Conservation (phyloP, 2,797 vertebrate species). For the Sebastes alutus region DNA sequence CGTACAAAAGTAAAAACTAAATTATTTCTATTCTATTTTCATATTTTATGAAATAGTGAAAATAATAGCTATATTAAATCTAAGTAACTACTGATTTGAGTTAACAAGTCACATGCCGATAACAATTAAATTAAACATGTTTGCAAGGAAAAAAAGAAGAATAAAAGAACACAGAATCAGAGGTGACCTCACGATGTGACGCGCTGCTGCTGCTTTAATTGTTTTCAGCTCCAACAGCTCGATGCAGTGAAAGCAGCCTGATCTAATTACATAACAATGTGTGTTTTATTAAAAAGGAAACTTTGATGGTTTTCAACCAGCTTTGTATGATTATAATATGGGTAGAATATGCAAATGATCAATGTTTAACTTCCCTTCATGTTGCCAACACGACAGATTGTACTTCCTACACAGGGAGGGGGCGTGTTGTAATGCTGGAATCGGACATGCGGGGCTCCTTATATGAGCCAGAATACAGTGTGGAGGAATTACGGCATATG, state of each 20-base stretch:
- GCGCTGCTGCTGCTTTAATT: conserved; percentile 1
- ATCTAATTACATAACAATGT: neutral
- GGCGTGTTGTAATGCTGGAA: neutral
- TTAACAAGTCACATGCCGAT: neutral
- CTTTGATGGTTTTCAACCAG: neutral
- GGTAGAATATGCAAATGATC: neutral
- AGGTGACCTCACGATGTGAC: neutral
- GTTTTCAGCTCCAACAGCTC: neutral
- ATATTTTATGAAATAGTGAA: neutral
- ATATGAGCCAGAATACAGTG: neutral
- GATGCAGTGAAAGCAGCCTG: neutral
- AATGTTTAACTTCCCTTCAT: neutral
- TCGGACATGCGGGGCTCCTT: neutral
- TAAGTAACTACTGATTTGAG: neutral
- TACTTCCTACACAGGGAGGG: neutral
- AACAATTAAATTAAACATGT: neutral
- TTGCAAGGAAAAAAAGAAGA: neutral
- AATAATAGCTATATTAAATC: neutral
- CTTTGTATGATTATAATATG: neutral
- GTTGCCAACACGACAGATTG: neutral
- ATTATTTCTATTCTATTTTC: too few species aligned
- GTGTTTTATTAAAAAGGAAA: neutral
- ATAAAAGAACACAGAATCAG: neutral
- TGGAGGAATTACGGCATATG: neutral
- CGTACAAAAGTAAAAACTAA: too few species aligned